phyloP scores from a whole-genome alignment of 2,797 vertebrate species.

The Melanotaenia nigrans region DNA sequence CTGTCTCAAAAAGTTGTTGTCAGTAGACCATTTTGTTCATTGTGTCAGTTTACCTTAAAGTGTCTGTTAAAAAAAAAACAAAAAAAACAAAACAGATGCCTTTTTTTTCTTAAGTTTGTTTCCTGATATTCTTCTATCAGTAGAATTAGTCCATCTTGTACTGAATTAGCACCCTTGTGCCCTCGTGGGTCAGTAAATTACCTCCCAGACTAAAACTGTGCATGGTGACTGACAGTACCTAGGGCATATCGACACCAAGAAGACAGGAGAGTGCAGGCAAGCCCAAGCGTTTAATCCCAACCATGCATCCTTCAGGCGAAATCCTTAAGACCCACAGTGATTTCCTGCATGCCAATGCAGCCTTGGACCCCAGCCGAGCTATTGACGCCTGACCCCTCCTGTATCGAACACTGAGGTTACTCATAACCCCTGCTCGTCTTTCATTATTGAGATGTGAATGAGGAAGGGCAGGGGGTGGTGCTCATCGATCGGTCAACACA shows the following conservation, averaged over 20 bases:
- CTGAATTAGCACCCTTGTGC: constrained; percentile 39
- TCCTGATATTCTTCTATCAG: background rate
- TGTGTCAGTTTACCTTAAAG: too few species aligned
- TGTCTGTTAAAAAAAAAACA: too few species aligned
- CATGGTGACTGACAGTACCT: constrained; percentile 60
- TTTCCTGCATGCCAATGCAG: constrained; percentile 75
- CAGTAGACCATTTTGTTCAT: too few species aligned
- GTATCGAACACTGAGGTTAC: constrained; percentile 66
- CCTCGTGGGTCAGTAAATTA: constrained; percentile 69
- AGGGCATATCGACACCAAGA: constrained; percentile 63
- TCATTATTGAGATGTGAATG: constrained; percentile 79
- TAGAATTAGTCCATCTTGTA: constrained; percentile 43
- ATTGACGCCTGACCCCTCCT: constrained; percentile 64
- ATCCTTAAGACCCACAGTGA: constrained; percentile 70
- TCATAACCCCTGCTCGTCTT: constrained; percentile 74
- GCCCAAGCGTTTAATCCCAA: constrained; percentile 75
- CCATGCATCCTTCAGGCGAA: constrained; percentile 70
- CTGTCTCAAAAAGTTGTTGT: too few species aligned
- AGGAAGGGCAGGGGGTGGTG: constrained; percentile 66
- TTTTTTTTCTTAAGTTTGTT: background rate
- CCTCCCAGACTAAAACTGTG: constrained; percentile 55
- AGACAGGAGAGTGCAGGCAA: constrained; percentile 68
- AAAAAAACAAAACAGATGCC: background rate
- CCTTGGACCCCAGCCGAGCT: constrained; percentile 66
- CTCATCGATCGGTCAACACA: constrained; percentile 73